Conservation (phyloP, 2,113 vertebrate species). For the Zosterops hypoxanthus region DNA sequence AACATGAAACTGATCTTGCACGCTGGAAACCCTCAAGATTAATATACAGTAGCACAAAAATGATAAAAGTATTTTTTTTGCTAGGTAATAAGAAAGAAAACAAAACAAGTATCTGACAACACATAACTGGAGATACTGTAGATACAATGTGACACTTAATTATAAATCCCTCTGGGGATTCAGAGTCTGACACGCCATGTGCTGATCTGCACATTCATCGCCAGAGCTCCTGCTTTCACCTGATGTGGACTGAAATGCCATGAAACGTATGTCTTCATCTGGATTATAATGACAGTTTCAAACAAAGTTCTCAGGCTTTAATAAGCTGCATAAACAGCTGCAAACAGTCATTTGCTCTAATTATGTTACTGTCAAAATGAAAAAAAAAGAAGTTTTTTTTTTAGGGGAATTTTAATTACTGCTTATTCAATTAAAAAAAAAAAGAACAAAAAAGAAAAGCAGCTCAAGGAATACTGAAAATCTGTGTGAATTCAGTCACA, state of each 20-base stretch:
- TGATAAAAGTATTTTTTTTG: not conserved
- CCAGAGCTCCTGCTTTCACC: slow-evolving; percentile 10
- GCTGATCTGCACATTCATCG: not conserved
- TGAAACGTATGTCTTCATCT: not conserved
- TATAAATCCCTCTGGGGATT: slow-evolving; percentile 1
- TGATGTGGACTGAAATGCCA: not conserved
- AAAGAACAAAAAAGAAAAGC: not conserved
- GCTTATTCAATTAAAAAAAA: slow-evolving; percentile 17
- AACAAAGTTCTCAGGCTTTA: slow-evolving; percentile 36
- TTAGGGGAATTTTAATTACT: slow-evolving; percentile 14
- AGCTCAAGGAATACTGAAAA: not conserved
- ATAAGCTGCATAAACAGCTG: slow-evolving; percentile 38
- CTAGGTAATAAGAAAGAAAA: slow-evolving; percentile 37
- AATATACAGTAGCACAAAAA: slow-evolving; percentile 7
- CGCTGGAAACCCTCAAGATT: slow-evolving; percentile 7
- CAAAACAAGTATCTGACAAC: slow-evolving; percentile 37
- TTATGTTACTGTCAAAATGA: slow-evolving; percentile 25
- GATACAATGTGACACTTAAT: slow-evolving; percentile 18
- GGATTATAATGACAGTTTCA: not conserved
- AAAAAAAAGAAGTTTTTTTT: not conserved
- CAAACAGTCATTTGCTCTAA: slow-evolving; percentile 50
- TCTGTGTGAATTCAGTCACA: not conserved
- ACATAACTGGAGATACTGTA: not conserved
- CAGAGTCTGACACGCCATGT: not conserved
- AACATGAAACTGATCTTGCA: slow-evolving; percentile 18